A percentile compares a stretch with the other conserved stretches of the same genome.
These are phyloP conservation scores for Tragelaphus imberbis DNA, from an alignment of 2,113 vertebrate genomes.

Conservation along the genomic window DNA sequence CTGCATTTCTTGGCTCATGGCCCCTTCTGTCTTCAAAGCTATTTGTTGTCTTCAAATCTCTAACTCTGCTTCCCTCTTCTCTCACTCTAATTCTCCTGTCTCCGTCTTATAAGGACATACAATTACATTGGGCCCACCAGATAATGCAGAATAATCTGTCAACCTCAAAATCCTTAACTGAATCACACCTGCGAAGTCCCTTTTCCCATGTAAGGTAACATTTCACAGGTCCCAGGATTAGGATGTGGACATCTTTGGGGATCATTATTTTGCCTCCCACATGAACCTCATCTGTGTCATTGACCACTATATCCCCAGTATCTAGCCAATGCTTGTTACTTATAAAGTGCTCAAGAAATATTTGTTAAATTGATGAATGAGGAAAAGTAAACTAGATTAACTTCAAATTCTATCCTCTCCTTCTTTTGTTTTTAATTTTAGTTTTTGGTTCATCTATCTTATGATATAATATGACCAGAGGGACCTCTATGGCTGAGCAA, in stretches of 20 bases:
- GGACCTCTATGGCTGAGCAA: background rate
- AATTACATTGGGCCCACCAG: background rate
- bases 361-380: background rate
- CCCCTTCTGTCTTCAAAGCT: background rate
- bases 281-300: background rate
- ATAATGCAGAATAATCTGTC: background rate
- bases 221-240: background rate
- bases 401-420: background rate
- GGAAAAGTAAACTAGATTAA: background rate
- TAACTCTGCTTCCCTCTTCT: background rate
- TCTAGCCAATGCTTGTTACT: background rate
- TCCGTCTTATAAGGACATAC: background rate
- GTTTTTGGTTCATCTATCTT: background rate
- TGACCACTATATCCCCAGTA: background rate
- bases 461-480: background rate
- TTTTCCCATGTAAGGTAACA: background rate
- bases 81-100: background rate
- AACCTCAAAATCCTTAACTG: background rate
- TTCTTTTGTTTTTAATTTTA: background rate
- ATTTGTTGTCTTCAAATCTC: background rate
- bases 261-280: background rate
- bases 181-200: background rate
- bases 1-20: background rate
- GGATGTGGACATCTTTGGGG: background rate
- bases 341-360: background rate